Evolutionary conservation across 2,888 invertebrate species (phyloP).

Genomic region (Mayetiola destructor): DNA sequence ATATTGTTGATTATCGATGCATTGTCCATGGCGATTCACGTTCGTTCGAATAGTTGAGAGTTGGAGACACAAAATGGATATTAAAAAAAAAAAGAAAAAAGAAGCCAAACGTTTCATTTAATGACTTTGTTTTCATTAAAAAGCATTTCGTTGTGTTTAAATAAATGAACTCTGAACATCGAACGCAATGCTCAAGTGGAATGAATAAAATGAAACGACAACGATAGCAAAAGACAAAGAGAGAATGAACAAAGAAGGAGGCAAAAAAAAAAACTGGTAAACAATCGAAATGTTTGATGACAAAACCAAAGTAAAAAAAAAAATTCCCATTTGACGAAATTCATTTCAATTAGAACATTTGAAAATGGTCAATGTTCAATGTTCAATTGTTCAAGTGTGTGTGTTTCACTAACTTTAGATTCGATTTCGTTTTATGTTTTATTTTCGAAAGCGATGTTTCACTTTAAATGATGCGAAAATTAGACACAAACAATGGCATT

Average conservation of each 20-base stretch:
- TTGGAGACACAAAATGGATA: neutral
- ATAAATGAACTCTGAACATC: too few species aligned
- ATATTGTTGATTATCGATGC: neutral
- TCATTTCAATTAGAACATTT: neutral
- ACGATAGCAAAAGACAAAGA: neutral
- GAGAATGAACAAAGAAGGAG: neutral
- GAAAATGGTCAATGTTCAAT: neutral
- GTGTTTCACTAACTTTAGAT: too few species aligned
- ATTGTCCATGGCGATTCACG: neutral
- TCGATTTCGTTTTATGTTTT: too few species aligned
- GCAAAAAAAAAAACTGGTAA: neutral
- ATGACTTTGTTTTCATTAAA: slow-evolving; percentile 4
- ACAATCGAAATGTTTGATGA: too few species aligned
- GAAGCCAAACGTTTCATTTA: too few species aligned
- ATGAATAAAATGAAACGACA: too few species aligned
- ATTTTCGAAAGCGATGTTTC: too few species aligned
- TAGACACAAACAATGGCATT: too few species aligned
- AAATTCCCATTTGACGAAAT: too few species aligned
- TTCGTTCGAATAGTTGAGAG: neutral
- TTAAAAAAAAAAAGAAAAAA: neutral
- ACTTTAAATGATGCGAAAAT: too few species aligned
- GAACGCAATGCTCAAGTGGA: neutral
- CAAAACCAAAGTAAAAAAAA: too few species aligned
- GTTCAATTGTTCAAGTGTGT: too few species aligned
- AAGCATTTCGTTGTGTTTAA: neutral